These are phyloP conservation scores for Amphipoea lucens DNA, from an alignment of 2,888 invertebrate genomes.

Conservation along the genomic window DNA sequence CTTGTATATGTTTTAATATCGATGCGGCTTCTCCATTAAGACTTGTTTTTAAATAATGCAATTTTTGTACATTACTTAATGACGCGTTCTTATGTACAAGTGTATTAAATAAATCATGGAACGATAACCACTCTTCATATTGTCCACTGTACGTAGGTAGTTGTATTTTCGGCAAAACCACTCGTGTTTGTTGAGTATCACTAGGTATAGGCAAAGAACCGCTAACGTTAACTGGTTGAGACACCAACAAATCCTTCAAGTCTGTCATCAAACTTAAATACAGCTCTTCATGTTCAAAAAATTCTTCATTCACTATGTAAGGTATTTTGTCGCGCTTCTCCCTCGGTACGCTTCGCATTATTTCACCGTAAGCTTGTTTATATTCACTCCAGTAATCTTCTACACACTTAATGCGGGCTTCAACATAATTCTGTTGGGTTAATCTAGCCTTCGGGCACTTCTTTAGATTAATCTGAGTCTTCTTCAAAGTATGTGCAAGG, in stretches of 20 bases:
- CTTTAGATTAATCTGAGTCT: conserved; percentile 20
- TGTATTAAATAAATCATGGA: conserved; percentile 46
- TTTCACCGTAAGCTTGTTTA: conserved; percentile 7
- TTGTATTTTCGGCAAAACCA: conserved; percentile 42
- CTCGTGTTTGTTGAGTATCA: conserved; percentile 15
- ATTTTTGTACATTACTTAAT: conserved; percentile 44
- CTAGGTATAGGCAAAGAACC: conserved; percentile 13
- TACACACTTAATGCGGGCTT: conserved; percentile 14
- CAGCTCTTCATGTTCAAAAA: conserved; percentile 19
- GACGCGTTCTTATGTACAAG: conserved; percentile 45
- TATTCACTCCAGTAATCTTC: conserved; percentile 16
- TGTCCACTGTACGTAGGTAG: conserved; percentile 45
- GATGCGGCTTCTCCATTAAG: conserved; percentile 51
- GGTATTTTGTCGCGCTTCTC: conserved; percentile 6
- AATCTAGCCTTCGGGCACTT: conserved; percentile 18
- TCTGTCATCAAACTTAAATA: conserved; percentile 20
- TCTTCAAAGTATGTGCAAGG: conserved; percentile 15
- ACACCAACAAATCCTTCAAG: conserved; percentile 6
- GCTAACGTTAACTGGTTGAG: conserved; percentile 4
- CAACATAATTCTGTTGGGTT: not conserved
- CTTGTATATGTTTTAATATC: conserved; percentile 44
- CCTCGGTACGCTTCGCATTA: not conserved
- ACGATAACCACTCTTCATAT: conserved; percentile 49
- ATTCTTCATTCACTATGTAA: conserved; percentile 12
- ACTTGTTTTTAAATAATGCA: conserved; percentile 53